Evolutionary conservation across 2,888 invertebrate genomes (phyloP).

Genomic region (Hofmannophila pseudospretella): DNA sequence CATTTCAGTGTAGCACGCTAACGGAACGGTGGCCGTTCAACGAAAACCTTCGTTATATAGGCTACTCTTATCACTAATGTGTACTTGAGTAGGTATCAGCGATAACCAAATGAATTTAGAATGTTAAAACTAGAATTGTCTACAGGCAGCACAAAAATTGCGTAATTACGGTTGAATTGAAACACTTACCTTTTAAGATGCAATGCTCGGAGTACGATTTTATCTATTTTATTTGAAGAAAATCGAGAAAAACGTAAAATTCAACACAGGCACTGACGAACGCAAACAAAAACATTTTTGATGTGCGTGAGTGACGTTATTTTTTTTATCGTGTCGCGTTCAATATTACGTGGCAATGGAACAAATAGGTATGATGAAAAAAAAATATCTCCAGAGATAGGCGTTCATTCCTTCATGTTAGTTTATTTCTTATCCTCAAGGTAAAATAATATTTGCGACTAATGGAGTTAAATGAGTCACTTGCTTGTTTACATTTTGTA

Average conservation of each 20-base stretch:
- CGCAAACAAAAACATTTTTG: slow-evolving; percentile 1
- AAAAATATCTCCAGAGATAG: too few relatives aligned
- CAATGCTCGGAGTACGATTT: neutral
- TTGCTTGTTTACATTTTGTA: too few relatives aligned
- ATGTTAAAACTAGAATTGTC: slow-evolving; percentile 5
- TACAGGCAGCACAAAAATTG: neutral
- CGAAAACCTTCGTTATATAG: slow-evolving; percentile 64
- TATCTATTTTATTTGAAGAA: neutral
- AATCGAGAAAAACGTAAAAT: slow-evolving; percentile 1
- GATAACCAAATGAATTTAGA: slow-evolving; percentile 43
- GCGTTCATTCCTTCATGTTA: too few relatives aligned
- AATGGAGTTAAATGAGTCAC: too few relatives aligned
- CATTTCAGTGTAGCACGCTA: slow-evolving; percentile 47
- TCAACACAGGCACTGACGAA: neutral
- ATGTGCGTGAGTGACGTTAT: slow-evolving; percentile 17
- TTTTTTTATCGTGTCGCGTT: slow-evolving; percentile 15
- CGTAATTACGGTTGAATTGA: neutral
- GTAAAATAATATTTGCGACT: too few relatives aligned
- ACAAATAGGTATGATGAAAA: too few relatives aligned
- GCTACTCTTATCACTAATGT: slow-evolving; percentile 54
- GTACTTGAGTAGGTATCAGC: slow-evolving; percentile 44
- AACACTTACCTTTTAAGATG: slow-evolving; percentile 7
- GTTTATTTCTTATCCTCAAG: too few relatives aligned
- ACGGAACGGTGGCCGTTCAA: slow-evolving; percentile 62
- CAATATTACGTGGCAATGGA: neutral